phyloP scores from a whole-genome alignment of 2,113 vertebrate species.

The Vimba vimba region DNA sequence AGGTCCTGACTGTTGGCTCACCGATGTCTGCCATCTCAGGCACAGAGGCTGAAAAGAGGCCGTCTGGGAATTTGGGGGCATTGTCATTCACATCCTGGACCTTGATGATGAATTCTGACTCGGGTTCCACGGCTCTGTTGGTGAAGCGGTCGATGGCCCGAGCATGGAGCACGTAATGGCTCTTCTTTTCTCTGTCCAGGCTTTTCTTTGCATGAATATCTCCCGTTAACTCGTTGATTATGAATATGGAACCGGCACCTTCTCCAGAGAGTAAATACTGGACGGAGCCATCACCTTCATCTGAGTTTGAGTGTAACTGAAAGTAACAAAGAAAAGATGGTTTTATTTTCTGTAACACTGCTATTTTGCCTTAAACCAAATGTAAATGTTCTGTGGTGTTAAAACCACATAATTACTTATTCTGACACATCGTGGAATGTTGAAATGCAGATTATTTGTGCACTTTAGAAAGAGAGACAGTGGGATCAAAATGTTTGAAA shows the following conservation, averaged over 20 bases:
- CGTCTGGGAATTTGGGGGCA: constrained; percentile 93
- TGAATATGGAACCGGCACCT: constrained; percentile 94
- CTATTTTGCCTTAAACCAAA: not conserved
- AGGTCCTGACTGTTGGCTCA: constrained; percentile 73
- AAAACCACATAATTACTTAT: constrained; percentile 1
- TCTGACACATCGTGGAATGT: not conserved
- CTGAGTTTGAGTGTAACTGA: constrained; percentile 97
- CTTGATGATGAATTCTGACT: constrained; percentile 99
- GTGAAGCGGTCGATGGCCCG: constrained; percentile 93
- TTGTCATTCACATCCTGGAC: constrained; percentile 99
- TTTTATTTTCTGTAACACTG: not conserved
- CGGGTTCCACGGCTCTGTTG: constrained; percentile 91
- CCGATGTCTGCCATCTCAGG: constrained; percentile 98
- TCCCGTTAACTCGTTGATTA: constrained; percentile 94
- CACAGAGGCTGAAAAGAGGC: constrained; percentile 90
- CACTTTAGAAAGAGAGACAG: not conserved
- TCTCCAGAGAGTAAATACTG: constrained; percentile 96
- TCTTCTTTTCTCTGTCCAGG: constrained; percentile 93
- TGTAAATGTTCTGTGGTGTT: not conserved
- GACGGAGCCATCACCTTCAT: constrained; percentile 97
- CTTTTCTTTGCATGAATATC: constrained; percentile 97
- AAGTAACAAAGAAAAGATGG: constrained; percentile 52
- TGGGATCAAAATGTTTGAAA: not conserved
- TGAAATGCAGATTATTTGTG: not conserved
- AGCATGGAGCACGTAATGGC: constrained; percentile 95